Evolutionary conservation across 2,888 invertebrate species (phyloP).

Genomic region (Cerceris ruficornis): DNA sequence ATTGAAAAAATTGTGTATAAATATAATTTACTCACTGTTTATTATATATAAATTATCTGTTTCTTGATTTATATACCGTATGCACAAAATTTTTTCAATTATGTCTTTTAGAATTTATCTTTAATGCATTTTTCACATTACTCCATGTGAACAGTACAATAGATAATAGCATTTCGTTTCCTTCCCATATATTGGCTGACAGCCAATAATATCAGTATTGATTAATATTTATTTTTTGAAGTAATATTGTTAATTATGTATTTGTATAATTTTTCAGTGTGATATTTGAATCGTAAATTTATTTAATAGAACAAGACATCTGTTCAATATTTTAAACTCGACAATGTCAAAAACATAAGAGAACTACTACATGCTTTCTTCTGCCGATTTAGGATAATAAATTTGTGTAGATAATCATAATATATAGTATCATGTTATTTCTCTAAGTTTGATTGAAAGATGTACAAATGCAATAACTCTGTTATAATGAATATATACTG

Average conservation of each 20-base stretch:
- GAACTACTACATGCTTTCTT: no score
- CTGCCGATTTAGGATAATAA: no score
- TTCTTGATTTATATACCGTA: neutral
- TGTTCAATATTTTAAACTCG: neutral
- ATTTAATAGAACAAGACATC: constrained; percentile 4
- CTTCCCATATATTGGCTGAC: constrained; percentile 32
- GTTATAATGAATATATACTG: constrained; percentile 4
- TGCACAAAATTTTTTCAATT: constrained; percentile 3
- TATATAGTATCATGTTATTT: neutral
- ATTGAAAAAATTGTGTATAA: constrained; percentile 21
- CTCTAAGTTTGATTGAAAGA: constrained; percentile 2
- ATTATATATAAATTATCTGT: neutral
- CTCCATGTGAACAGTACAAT: constrained; percentile 52
- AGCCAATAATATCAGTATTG: constrained; percentile 26
- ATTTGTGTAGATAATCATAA: neutral
- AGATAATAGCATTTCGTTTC: constrained; percentile 37
- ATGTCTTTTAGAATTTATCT: neutral
- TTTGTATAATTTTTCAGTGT: constrained; percentile 19
- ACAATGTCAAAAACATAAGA: no score
- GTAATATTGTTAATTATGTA: constrained; percentile 40
- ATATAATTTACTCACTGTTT: constrained; percentile 9
- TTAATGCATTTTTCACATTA: constrained; percentile 18
- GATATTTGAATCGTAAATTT: constrained; percentile 15
- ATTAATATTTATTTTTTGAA: constrained; percentile 42
- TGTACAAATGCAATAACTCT: constrained; percentile 22